phyloP scores from a whole-genome alignment of 2,888 invertebrate genomes.

The Sminthurinus aureus region DNA sequence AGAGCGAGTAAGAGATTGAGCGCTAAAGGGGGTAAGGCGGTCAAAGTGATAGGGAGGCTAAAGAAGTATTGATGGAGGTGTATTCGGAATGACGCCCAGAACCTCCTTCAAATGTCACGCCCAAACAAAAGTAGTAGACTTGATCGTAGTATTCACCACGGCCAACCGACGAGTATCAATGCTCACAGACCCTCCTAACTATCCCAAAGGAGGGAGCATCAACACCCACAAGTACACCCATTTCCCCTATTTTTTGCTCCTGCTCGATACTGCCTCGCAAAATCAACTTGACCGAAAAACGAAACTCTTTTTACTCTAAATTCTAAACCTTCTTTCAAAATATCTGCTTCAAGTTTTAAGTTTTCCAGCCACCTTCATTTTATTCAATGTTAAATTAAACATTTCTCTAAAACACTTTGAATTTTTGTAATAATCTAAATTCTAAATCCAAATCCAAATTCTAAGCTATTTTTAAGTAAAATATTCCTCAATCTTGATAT shows the following conservation, averaged over 20 bases:
- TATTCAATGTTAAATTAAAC: too few relatives aligned
- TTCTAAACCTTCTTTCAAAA: not conserved
- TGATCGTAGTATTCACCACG: constrained; percentile 50
- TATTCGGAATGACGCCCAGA: constrained; percentile 55
- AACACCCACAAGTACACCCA: constrained; percentile 60
- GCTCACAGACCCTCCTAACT: constrained; percentile 59
- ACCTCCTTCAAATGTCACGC: constrained; percentile 59
- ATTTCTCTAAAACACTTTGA: too few relatives aligned
- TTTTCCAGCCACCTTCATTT: too few relatives aligned
- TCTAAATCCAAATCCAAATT: too few relatives aligned
- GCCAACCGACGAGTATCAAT: constrained; percentile 56
- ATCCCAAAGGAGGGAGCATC: constrained; percentile 59
- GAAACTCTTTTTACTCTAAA: not conserved
- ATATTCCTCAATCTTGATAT: too few relatives aligned
- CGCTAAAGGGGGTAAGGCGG: constrained; percentile 54
- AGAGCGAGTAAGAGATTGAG: not conserved
- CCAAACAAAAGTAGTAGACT: constrained; percentile 59
- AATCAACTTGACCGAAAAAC: constrained; percentile 5
- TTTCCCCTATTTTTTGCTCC: constrained; percentile 54
- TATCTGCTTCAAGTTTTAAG: too few relatives aligned
- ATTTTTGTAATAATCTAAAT: too few relatives aligned
- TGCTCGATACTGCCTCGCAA: constrained; percentile 42
- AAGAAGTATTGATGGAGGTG: constrained; percentile 60
- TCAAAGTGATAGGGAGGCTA: constrained; percentile 60
- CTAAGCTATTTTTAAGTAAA: too few relatives aligned